Evolutionary conservation across 1,140 invertebrate genomes (phyloP), one percentile per base, ranked within the genome.

Genomic region (Phocides pigmalion): DNA sequence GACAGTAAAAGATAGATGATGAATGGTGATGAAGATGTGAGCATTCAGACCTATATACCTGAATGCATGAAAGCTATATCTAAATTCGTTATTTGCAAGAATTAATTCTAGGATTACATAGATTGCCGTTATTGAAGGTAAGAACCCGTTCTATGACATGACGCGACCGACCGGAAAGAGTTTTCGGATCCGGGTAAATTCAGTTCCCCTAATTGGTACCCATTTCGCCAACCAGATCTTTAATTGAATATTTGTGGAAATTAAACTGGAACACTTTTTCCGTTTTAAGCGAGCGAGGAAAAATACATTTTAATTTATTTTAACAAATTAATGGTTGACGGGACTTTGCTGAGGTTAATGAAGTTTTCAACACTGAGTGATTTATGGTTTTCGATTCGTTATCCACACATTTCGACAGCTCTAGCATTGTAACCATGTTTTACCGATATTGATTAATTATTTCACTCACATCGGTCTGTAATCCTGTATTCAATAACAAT

Each of bases 241-340:
- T 32, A 32, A 39, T 39, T 14, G 35, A 39, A 39, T 39, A 39
- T 32, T 32, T 11, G 9, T 0, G 28, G 0, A 11, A 32, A 32
- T 32, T 32, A 1, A 32, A 32, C 0, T 32, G 28, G 28, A 32
- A 32, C 28, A 32, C 9, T 32, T 32, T 32, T 32, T 11, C 9
- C 28, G n/a, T 32, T 32, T 32, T 1, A 32, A 32, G 28, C 28
- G 28, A 32, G 28, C 28, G 28, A 2, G 35, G n/a, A 39, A 39
- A 39, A 39, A 39, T 12, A 39, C n/a, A 39, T 39, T 39, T 39
- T 4, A 39, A 39, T 39, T 39, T 39, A 39, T 39, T 39, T 39
- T 39, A 39, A n/a, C 35, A 39, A 39, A 39, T 39, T 14, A 39
- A 39, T 39, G 35, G 35, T 12, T 14, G 35, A 39, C 35, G n/a